phyloP scores from a whole-genome alignment of 2,888 invertebrate genomes.

The Agonopterix heracliana region DNA sequence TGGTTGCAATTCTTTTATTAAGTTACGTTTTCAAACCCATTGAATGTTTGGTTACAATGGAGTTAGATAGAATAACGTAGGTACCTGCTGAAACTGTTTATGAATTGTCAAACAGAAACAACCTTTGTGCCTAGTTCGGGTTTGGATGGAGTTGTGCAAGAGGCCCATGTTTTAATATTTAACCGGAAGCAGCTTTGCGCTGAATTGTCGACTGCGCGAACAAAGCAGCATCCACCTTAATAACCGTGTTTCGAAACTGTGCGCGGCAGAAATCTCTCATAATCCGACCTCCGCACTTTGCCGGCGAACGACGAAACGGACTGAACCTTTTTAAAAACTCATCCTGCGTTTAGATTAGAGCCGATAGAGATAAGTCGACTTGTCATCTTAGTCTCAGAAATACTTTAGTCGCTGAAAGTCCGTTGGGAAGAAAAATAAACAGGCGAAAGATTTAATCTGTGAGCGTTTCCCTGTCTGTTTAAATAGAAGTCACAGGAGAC shows the following conservation, averaged over 20 bases:
- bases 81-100: too few species aligned
- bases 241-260: slow-evolving; percentile 53
- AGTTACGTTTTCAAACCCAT: too few species aligned
- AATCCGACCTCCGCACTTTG: slow-evolving; percentile 50
- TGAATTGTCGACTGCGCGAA: slow-evolving; percentile 61
- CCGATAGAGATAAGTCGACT: slow-evolving; percentile 55
- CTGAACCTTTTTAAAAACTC: slow-evolving; percentile 53
- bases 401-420: slow-evolving; percentile 47
- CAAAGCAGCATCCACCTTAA: slow-evolving; percentile 57
- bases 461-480: slow-evolving; percentile 67
- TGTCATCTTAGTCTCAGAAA: slow-evolving; percentile 53
- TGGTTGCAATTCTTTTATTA: too few species aligned
- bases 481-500: slow-evolving; percentile 69
- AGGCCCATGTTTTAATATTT: slow-evolving; percentile 63
- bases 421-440: slow-evolving; percentile 59
- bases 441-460: slow-evolving; percentile 65
- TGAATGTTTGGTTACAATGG: too few species aligned
- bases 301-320: slow-evolving; percentile 30
- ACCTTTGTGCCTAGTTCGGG: slow-evolving; percentile 4
- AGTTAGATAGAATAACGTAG: too few species aligned
- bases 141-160: slow-evolving; percentile 31
- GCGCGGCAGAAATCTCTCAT: slow-evolving; percentile 54
- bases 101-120: background rate
- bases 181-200: slow-evolving; percentile 46
- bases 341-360: slow-evolving; percentile 54